Evolutionary conservation across 1,140 invertebrate genomes (phyloP), one percentile per base, ranked within the genome.

Genomic region (Penaeus vannamei): DNA sequence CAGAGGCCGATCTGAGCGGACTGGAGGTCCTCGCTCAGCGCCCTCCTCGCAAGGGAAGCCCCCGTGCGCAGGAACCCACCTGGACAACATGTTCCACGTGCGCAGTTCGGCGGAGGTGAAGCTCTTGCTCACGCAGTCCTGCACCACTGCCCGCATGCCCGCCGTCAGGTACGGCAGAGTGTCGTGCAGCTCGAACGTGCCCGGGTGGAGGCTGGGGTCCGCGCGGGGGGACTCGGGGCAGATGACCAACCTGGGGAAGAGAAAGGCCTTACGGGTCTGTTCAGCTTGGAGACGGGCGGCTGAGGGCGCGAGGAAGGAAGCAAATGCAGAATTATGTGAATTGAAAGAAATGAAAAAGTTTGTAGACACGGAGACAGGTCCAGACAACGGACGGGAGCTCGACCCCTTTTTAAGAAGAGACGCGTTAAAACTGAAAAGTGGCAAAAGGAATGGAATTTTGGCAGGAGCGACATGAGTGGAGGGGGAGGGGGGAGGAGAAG

Each of bases 31-130:
- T 17, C 17, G 2, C 17, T 53, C 53, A 23, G n/a, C n/a, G 59
- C 19, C 22, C 0, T 17, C n/a, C 60, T 1, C 8, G 19, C 22
- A n/a, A 29, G 22, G 22, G 14, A 20, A 26, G 12, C 36, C 26
- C 22, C 0, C 46, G 32, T 29, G 46, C n/a, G 32, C 22, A 64
- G 7, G 22, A 14, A 19, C 83, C 32, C 10, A 88, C 87, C 87
- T 88, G 87, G 87, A 88, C 2, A 88, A 59, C 87, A 88, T 88
- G 29, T 88, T 88, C 87, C 87, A 88, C n/a, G 87, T 88, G 22
- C 69, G 69, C 20, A 88, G 66, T 46, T 88, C 87, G 59, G 87
- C 66, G 12, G 81, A 29, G n/a, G 46, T 84, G 59, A 88, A 84
- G 53, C 87, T 84, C 81, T 84, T 79, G 32, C 53, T 88, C 59